These are phyloP conservation scores for Cephalopterus ornatus DNA, from an alignment of 2,113 vertebrate genomes.

Conservation along the genomic window DNA sequence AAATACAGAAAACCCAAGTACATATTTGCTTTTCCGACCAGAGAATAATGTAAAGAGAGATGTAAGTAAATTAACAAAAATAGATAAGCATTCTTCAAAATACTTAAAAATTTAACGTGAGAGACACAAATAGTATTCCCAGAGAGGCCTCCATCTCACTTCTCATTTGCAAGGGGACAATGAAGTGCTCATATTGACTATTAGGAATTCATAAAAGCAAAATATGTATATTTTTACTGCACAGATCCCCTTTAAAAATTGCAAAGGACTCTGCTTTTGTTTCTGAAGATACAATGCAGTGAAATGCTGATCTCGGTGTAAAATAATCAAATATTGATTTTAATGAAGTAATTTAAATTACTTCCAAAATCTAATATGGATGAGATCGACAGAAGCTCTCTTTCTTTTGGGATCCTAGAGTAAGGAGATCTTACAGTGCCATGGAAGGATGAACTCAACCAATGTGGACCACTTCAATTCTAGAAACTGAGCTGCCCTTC, in stretches of 20 bases:
- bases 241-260: neutral
- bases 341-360: neutral
- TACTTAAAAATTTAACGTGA: neutral
- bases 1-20: neutral
- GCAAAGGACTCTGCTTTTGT: neutral
- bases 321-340: conserved; percentile 9
- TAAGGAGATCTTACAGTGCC: neutral
- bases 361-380: neutral
- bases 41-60: neutral
- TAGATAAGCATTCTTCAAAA: neutral
- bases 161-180: neutral
- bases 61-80: neutral
- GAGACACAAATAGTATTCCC: neutral
- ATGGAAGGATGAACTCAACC: neutral
- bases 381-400: neutral
- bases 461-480: neutral
- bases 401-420: neutral
- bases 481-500: neutral
- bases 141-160: neutral
- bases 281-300: neutral
- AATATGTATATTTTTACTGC: neutral
- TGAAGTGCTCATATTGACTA: neutral
- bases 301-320: neutral
- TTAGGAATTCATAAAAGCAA: neutral
- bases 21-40: neutral